Evolutionary conservation across 1,140 invertebrate genomes (phyloP), one percentile per base, ranked within the genome.

Genomic region (Drosophila novamexicana): DNA sequence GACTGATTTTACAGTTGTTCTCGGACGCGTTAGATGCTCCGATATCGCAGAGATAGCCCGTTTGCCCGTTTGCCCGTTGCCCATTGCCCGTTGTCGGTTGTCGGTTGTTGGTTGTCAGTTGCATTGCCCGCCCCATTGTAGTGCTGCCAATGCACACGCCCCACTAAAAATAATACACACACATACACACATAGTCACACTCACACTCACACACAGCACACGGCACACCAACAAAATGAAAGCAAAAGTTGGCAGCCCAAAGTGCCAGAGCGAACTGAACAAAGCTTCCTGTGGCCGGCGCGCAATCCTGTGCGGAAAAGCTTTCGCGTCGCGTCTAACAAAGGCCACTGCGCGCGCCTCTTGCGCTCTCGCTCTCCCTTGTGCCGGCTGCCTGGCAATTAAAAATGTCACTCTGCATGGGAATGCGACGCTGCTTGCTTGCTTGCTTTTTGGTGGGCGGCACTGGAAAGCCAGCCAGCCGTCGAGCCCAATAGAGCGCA

Each of bases 361-460:
- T 66, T 36, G 42, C 44, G 32, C 57, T 37, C 57, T 69, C 75
- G 42, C 74, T 77, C 67, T 58, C 50, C 42, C 74, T 77, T 49
- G 42, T 64, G 54, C 67, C 52, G 14, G 59, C 47, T 64, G 71
- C 32, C 22, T 52, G 75, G 71, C 80, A 84, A 81, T 89, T 69
- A 78, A 89, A 90, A 89, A 79, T 89, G 84, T 89, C 84, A 89
- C 84, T 89, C 81, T 89, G 84, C 77, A 90, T 84, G 81, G 85
- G 84, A 89, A 89, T 89, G 69, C 53, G 57, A 18, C 10, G 67
- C 47, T 69, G 54, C 57, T 44, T 40, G 50, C 22, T 40, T 53
- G 14, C 14, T 29, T 29, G 22, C 32, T 42, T 52, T 39, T 77
- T 80, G 66, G 84, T 86, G 80, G 84, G 84, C 84, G 84, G 71